Evolutionary conservation across 2,113 vertebrate species (phyloP).

Genomic region (Anhinga rufa): DNA sequence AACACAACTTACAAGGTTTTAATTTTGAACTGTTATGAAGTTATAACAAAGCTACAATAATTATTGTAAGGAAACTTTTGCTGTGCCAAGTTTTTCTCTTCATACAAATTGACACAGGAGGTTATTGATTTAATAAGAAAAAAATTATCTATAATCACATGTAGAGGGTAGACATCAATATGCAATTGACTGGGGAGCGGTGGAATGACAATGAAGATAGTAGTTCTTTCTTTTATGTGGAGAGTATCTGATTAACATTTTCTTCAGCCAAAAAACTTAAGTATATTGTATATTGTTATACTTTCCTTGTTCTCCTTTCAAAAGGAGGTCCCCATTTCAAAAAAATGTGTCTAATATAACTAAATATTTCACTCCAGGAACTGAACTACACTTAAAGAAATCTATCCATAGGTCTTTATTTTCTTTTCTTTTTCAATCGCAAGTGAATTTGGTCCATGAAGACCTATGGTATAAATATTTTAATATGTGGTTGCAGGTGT

Average conservation of each 20-base stretch:
- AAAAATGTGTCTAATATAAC: background rate
- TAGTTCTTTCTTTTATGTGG: no score
- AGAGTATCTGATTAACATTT: background rate
- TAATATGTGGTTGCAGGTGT: background rate
- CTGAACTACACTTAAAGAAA: background rate
- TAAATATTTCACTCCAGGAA: background rate
- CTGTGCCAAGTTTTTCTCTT: background rate
- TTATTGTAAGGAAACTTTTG: background rate
- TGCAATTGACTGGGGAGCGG: fast-evolving
- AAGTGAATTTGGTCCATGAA: background rate
- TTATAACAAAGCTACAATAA: background rate
- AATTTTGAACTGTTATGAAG: background rate
- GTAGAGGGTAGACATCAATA: background rate
- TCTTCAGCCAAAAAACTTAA: background rate
- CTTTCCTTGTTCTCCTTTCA: background rate
- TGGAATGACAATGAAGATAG: background rate
- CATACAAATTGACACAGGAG: background rate
- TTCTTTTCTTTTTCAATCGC: background rate
- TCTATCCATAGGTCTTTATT: background rate
- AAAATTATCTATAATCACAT: background rate
- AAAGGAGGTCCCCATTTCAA: background rate
- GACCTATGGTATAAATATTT: background rate
- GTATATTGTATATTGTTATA: background rate
- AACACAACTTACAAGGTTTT: background rate
- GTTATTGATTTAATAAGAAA: background rate